Base-by-base conservation (phyloP, 2,797 vertebrate species). In the Anguilla obscura region DNA sequence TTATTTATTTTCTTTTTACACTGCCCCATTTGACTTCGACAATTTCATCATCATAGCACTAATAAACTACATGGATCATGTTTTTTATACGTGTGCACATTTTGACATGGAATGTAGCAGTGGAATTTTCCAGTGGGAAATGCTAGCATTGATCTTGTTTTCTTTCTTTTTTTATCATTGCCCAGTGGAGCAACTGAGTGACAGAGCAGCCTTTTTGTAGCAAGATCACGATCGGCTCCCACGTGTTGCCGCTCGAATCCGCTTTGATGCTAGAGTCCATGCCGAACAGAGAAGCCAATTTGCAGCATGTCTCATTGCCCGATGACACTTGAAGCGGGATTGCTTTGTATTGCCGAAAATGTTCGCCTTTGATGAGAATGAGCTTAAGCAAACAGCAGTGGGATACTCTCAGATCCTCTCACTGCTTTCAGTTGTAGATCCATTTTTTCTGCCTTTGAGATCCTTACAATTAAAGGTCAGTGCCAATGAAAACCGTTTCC, bases 401-500 rank as follows among this genome's bases (percentile, higher is more conserved):
- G 74, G 36, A 21, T 33, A 30, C 69, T 71, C 69, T 30, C 1
- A 40, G 18, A 76, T 76, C 74, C 16, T 76, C 36, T 14, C 30
- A 69, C 6, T 24, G 33, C 74, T 40, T 40, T 76, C 30, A 76
- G 30, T 4, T 5, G 14, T 2, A 40, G 33, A 76, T 76, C 36
- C 33, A 76, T 40, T 76, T 76, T 36, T 76, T 36, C 74, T 76
- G 33, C 74, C 74, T 76, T 76, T 40, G 12, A 76, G 74, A 76
- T 2, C 33, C 27, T 74, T 74, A 12, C 36, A 74, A 74, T 76
- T 18, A 76, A 71, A 76, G 74, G 16, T 16, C 74, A 40, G 5
- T 40, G 69, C 69, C 66, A 30, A 30, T 71, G 69, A 36, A 30
- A 74, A 33, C 27, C 74, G 14, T 36, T 40, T 76, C 33, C 36